phyloP scores from a whole-genome alignment of 2,113 vertebrate genomes.

The Pyrgilauda ruficollis region DNA sequence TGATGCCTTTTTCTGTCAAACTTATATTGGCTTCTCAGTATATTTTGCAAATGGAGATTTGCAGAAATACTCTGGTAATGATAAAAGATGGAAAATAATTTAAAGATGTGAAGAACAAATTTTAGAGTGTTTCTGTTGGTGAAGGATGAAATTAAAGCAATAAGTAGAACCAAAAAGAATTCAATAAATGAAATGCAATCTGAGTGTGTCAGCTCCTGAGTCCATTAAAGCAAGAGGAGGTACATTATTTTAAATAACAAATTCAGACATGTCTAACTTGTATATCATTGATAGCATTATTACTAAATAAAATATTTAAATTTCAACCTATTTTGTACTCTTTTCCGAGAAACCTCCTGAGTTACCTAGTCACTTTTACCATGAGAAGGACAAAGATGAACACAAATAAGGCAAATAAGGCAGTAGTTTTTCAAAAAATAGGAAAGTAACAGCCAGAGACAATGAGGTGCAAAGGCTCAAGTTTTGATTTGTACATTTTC shows the following conservation, averaged over 20 bases:
- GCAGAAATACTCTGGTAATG: background rate
- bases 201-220: background rate
- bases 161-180: background rate
- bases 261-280: background rate
- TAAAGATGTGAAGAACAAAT: background rate
- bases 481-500: background rate
- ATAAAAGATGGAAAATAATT: background rate
- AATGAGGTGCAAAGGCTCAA: background rate
- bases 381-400: background rate
- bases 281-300: background rate
- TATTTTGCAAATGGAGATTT: background rate
- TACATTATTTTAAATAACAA: background rate
- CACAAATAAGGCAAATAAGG: background rate
- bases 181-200: background rate
- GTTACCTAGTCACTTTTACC: background rate
- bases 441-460: background rate
- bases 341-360: background rate
- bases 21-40: background rate
- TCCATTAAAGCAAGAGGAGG: background rate
- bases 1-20: background rate
- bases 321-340: background rate
- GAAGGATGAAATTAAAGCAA: conserved; percentile 6
- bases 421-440: background rate
- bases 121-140: background rate
- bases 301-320: background rate